Conservation (phyloP, 2,888 invertebrate genomes). For the Desoria tigrina region DNA sequence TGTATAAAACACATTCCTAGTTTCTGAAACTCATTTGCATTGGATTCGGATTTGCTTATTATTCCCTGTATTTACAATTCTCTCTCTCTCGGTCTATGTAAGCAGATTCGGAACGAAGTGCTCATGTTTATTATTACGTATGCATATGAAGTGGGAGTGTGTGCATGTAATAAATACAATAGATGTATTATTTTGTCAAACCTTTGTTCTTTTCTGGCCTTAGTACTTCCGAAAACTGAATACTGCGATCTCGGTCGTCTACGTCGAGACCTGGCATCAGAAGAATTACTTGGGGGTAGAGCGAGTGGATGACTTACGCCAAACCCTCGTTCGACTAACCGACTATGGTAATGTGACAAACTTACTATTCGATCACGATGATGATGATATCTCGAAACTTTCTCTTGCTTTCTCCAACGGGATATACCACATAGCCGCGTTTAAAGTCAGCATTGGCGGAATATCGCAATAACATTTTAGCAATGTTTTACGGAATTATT, state of each 20-base stretch:
- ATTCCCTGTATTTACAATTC: background rate
- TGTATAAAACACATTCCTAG: slow-evolving; percentile 9
- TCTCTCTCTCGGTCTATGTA: background rate
- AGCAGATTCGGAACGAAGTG: slow-evolving; percentile 17
- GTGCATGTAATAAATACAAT: no score
- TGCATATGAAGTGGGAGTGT: no score
- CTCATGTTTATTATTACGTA: slow-evolving; percentile 2
- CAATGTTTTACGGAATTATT: slow-evolving; percentile 23
- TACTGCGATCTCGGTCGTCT: slow-evolving; percentile 91
- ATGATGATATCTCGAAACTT: slow-evolving; percentile 11
- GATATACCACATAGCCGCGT: background rate
- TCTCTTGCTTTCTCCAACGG: background rate
- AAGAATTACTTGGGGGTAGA: slow-evolving; percentile 77
- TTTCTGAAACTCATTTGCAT: slow-evolving; percentile 5
- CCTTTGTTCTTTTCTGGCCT: background rate
- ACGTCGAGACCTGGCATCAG: slow-evolving; percentile 95
- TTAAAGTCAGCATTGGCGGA: background rate
- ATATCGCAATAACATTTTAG: slow-evolving; percentile 8
- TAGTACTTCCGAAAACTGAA: slow-evolving; percentile 92
- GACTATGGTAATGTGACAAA: slow-evolving; percentile 60
- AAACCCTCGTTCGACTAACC: slow-evolving; percentile 86
- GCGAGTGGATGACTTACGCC: slow-evolving; percentile 80
- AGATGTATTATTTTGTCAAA: no score
- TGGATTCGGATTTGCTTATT: slow-evolving; percentile 10
- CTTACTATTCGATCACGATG: no score